Evolutionary conservation across 2,113 vertebrate species (phyloP).

Genomic region (Puntigrus tetrazona): DNA sequence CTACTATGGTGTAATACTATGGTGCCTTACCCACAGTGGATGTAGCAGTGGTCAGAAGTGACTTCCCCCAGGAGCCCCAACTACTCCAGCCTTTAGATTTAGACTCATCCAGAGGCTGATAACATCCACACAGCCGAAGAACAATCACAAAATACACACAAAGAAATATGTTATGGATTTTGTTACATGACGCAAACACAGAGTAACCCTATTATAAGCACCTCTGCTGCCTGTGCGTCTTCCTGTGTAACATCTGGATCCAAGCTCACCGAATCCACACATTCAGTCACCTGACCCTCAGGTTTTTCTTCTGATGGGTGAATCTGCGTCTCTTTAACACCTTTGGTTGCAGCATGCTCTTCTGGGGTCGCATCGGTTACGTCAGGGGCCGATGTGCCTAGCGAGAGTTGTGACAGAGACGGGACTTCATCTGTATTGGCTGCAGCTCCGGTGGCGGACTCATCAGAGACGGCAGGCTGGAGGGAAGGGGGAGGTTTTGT

Average conservation of each 20-base stretch:
- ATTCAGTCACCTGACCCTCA: conserved; percentile 64
- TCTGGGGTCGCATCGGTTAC: background rate
- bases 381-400: conserved; percentile 35
- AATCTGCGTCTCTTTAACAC: background rate
- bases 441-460: conserved; percentile 33
- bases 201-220: background rate
- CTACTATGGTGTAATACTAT: background rate
- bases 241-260: conserved; percentile 62
- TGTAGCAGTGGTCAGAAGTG: conserved; percentile 88
- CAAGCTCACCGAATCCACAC: conserved; percentile 76
- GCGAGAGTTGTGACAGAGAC: conserved; percentile 37
- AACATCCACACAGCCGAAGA: conserved; percentile 34
- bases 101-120: conserved; percentile 59
- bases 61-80: conserved; percentile 96
- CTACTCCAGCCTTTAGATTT: conserved; percentile 73
- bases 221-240: conserved; percentile 61
- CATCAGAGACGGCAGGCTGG: conserved; percentile 7
- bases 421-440: conserved; percentile 42
- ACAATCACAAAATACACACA: conserved; percentile 22
- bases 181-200: background rate
- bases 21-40: conserved; percentile 84
- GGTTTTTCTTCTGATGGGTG: conserved; percentile 33
- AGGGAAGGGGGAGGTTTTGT: conserved; percentile 41
- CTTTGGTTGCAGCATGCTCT: conserved; percentile 3
- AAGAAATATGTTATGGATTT: background rate